Evolutionary conservation across 1,140 invertebrate species (phyloP).

Genomic region (Bradysia coprophila): DNA sequence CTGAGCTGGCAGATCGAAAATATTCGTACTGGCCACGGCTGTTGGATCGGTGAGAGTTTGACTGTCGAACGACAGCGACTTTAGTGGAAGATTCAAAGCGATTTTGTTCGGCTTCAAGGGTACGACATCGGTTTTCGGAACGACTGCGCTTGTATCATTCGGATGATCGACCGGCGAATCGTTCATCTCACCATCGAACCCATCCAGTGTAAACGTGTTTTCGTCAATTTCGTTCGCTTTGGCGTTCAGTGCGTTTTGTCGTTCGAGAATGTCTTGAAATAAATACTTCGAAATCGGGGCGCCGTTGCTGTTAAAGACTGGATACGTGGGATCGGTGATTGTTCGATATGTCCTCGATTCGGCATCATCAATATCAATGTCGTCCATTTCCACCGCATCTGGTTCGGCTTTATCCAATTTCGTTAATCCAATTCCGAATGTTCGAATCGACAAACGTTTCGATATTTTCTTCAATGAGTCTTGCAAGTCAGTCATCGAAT

Average conservation of each 20-base stretch:
- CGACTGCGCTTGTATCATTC: neutral
- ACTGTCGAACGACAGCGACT: slow-evolving; percentile 31
- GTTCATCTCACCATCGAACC: slow-evolving; percentile 21
- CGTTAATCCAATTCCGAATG: neutral
- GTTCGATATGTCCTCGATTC: slow-evolving; percentile 33
- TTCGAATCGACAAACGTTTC: slow-evolving; percentile 26
- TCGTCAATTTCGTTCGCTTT: slow-evolving; percentile 24
- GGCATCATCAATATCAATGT: slow-evolving; percentile 20
- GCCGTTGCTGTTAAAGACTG: slow-evolving; percentile 51
- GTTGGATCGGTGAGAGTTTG: slow-evolving; percentile 1
- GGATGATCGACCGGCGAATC: neutral
- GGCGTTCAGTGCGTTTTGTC: slow-evolving; percentile 13
- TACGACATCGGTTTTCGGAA: neutral
- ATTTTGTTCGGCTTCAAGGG: slow-evolving; percentile 16
- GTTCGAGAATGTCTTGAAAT: slow-evolving; percentile 45
- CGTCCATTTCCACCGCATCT: slow-evolving; percentile 18
- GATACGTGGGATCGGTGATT: slow-evolving; percentile 57
- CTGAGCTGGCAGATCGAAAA: slow-evolving; percentile 24
- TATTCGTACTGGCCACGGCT: slow-evolving; percentile 4
- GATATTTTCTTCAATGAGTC: slow-evolving; percentile 31
- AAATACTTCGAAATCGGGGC: slow-evolving; percentile 47
- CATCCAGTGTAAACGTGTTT: slow-evolving; percentile 23
- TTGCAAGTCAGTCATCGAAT: slow-evolving; percentile 30
- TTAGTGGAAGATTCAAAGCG: slow-evolving; percentile 48
- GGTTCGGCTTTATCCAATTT: slow-evolving; percentile 14